A percentile compares a stretch with the other conserved stretches of the same genome.
Conservation (phyloP, 2,113 vertebrate species). For the Heloderma charlesbogerti region DNA sequence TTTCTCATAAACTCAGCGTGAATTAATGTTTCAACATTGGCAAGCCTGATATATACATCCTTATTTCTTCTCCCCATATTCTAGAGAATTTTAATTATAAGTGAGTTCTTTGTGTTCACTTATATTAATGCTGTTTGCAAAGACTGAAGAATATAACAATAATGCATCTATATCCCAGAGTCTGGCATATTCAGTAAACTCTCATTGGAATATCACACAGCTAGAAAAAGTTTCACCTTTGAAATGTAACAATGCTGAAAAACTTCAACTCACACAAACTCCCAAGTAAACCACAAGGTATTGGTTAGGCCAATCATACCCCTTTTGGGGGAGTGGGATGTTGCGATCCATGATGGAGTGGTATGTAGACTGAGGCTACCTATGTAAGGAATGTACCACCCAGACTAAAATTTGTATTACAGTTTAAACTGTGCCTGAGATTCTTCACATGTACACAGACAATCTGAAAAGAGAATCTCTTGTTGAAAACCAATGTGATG, state of each 20-base stretch:
- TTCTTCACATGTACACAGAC: background rate
- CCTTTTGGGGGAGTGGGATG: background rate
- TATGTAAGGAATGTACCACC: fast-evolving
- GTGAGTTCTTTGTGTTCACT: conserved; percentile 38
- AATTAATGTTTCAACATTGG: conserved; percentile 58
- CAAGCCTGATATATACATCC: conserved; percentile 54
- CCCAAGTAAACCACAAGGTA: background rate
- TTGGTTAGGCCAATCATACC: background rate
- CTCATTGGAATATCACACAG: conserved; percentile 22
- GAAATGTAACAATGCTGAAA: background rate
- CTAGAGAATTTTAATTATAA: background rate
- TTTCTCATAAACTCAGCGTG: conserved; percentile 48
- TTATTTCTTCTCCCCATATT: conserved; percentile 64
- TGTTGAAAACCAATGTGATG: background rate
- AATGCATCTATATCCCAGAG: conserved; percentile 54
- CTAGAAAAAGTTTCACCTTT: conserved; percentile 43
- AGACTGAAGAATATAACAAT: conserved; percentile 21
- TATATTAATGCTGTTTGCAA: conserved; percentile 41
- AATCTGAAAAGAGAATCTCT: background rate
- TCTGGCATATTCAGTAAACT: conserved; percentile 47
- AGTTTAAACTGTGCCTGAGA: fast-evolving
- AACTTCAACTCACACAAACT: background rate
- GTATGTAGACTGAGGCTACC: background rate
- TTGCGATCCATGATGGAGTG: background rate
- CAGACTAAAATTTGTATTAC: background rate